Base-by-base conservation (phyloP, 2,797 vertebrate genomes). In the Chlorospingus semifuscus region DNA sequence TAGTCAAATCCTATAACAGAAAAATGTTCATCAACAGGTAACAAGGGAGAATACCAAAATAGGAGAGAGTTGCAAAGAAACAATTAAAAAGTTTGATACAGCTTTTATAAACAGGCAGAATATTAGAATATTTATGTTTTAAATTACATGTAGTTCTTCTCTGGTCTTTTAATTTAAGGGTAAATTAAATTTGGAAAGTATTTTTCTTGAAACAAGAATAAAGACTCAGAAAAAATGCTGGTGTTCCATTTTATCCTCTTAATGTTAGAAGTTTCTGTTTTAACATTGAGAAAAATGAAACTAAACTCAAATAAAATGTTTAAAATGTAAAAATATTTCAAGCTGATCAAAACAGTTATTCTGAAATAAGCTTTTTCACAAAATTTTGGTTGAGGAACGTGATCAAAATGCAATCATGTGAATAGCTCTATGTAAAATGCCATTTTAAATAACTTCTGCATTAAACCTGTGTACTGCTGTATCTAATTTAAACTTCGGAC, bases 401-500 rank as follows among this genome's bases (percentile, higher is more conserved):
- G 30, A 64, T 29, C 21, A 63, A 52, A 92, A 87, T 13, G 15
- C 34, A 89, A 41, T 56, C 22, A 29, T 83, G n/a, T 64, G 60
- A 70, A 85, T 15, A 92, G 11, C 46, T 83, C 20, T 77, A 41
- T 47, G 18, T 37, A 78, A 89, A 94, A 90, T 49, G 41, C 12
- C 2, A 71, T 88, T 88, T 69, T 6, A 80, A 94, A 66, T 83
- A 84, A 61, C 41, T 71, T 80, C 18, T 63, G n/a, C 83, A 80
- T 93, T 91, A 64, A 69, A 59, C 36, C 9, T 64, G 50, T 0
- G 0, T 14, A 6, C 9, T 74, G 30, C 20, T 80, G 41, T 57
- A 64, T 80, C 52, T 83, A 75, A 85, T 89, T 92, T 91, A 91
- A 89, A 68, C 32, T 71, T 94, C 32, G 24, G 24, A 71, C 64